These are phyloP conservation scores for Columba guinea DNA, from an alignment of 2,797 vertebrate species.

Conservation along the genomic window DNA sequence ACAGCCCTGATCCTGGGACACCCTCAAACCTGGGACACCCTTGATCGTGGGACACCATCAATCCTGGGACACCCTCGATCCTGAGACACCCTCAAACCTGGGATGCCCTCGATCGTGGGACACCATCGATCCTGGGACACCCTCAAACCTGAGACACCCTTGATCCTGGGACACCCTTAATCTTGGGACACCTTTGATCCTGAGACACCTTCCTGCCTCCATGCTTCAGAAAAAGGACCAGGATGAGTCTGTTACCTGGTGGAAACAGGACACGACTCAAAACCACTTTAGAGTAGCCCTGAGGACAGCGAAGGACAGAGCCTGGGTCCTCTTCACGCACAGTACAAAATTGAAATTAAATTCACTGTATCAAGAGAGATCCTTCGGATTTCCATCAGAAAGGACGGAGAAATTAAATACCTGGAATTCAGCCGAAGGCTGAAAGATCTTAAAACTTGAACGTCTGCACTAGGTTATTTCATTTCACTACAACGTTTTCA, in stretches of 20 bases:
- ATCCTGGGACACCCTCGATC: too few species aligned
- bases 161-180: too few species aligned
- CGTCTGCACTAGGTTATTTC: not conserved
- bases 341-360: not conserved
- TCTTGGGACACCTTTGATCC: not conserved
- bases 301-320: not conserved
- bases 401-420: not conserved
- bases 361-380: not conserved
- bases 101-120: too few species aligned
- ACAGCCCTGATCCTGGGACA: not conserved
- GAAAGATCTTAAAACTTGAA: not conserved
- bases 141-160: too few species aligned
- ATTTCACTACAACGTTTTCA: not conserved
- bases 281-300: not conserved
- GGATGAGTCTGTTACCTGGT: not conserved
- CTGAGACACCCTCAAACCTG: too few species aligned
- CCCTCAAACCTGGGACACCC: too few species aligned
- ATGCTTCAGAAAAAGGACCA: not conserved
- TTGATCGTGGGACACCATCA: not conserved
- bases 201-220: not conserved
- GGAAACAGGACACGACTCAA: not conserved
- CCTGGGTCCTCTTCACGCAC: not conserved
- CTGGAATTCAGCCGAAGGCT: constrained; percentile 4
- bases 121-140: too few species aligned
- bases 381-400: not conserved